Percentiles rank a stretch among this genome's conserved stretches.
These are phyloP conservation scores for Lapara coniferarum DNA, from an alignment of 2,888 invertebrate species.

Conservation along the genomic window DNA sequence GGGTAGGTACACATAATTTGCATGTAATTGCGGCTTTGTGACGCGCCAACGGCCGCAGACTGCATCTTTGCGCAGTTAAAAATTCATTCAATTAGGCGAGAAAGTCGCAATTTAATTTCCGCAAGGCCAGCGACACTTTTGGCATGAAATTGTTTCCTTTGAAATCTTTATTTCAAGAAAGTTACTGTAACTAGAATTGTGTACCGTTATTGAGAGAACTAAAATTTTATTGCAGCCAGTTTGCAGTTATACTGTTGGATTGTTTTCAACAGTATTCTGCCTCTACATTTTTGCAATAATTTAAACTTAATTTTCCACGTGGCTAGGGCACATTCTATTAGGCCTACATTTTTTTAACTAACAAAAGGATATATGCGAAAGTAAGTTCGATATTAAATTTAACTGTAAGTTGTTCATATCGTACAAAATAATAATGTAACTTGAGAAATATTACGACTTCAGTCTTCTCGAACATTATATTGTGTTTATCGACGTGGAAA, in stretches of 20 bases:
- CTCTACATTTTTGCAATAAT: too few species aligned
- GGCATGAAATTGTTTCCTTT: constrained; percentile 64
- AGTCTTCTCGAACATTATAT: too few species aligned
- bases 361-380: too few species aligned
- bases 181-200: constrained; percentile 44
- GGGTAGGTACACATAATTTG: constrained; percentile 77
- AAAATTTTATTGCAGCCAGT: not conserved
- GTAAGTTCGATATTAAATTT: too few species aligned
- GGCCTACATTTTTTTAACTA: too few species aligned
- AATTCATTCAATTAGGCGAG: constrained; percentile 79
- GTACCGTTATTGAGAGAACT: not conserved
- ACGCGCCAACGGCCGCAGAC: constrained; percentile 62
- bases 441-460: too few species aligned
- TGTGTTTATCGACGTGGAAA: too few species aligned
- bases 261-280: not conserved
- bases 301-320: too few species aligned
- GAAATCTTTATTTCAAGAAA: constrained; percentile 67
- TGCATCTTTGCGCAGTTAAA: constrained; percentile 79
- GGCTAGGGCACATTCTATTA: too few species aligned
- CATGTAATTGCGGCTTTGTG: constrained; percentile 79
- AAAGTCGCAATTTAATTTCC: constrained; percentile 76
- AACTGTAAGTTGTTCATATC: too few species aligned
- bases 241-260: not conserved
- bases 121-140: constrained; percentile 59
- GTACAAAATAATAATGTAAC: too few species aligned